A percentile compares a stretch with the other conserved stretches of the same genome.
These are phyloP conservation scores for Itoplectis maculator DNA, from an alignment of 2,888 invertebrate species.

Conservation along the genomic window DNA sequence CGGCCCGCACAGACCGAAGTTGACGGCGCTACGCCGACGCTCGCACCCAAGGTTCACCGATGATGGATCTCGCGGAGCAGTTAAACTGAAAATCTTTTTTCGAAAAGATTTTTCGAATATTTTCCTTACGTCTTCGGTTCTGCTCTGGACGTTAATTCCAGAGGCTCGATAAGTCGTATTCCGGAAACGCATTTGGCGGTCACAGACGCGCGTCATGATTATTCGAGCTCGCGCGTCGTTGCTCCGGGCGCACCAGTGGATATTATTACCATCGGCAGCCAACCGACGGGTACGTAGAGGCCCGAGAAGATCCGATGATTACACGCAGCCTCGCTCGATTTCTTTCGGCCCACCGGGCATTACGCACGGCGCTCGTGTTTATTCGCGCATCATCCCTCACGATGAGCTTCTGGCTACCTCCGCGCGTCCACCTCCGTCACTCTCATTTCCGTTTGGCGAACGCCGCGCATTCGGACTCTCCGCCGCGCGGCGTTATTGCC, in stretches of 20 bases:
- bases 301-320: conserved; percentile 8
- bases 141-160: too few species aligned
- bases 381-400: conserved; percentile 29
- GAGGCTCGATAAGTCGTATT: too few species aligned
- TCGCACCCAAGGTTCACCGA: neutral
- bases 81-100: too few species aligned
- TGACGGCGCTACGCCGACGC: conserved; percentile 30
- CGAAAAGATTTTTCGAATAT: too few species aligned
- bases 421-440: conserved; percentile 29
- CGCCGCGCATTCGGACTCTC: neutral
- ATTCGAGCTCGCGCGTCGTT: neutral
- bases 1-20: conserved; percentile 61
- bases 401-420: conserved; percentile 18
- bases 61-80: too few species aligned
- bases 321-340: conserved; percentile 32
- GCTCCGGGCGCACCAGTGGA: neutral
- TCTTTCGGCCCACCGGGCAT: conserved; percentile 11
- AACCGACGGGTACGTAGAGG: neutral
- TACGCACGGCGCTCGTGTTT: conserved; percentile 14
- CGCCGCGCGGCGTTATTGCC: conserved; percentile 15
- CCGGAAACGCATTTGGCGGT: too few species aligned
- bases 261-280: conserved; percentile 28
- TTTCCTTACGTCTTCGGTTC: too few species aligned
- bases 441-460: conserved; percentile 48
- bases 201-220: too few species aligned